Base-by-base conservation (phyloP, 1,140 invertebrate genomes). In the Acromyrmex echinatior region DNA sequence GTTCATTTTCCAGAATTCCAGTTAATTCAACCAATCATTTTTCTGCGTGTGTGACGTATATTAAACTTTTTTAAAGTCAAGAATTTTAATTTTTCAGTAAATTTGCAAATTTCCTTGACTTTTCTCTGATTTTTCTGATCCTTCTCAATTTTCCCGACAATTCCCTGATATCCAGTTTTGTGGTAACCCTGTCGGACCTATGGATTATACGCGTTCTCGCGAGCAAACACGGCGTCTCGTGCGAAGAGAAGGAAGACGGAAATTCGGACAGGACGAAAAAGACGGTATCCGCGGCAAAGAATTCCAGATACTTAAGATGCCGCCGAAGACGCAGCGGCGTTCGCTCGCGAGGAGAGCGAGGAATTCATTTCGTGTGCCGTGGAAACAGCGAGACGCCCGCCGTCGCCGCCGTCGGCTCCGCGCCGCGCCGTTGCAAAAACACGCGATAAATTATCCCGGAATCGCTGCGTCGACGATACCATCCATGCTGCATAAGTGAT, bases 401-500 rank as follows among this genome's bases (percentile, higher is more conserved):
- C 66, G 35, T 14, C 63, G 63, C 10, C 66, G 21, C 39, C 66
- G 39, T 70, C 66, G 66, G 66, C 21, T 70, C 76, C 51, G 9
- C 60, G 45, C 16, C 66, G 76, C 76, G 58, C 39, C 68, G 39
- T 60, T 74, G 80, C 80, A 82, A 82, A 82, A 82, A 82, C 80
- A 82, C 68, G 56, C 80, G 68, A 82, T 82, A 82, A 82, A 82
- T 82, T 82, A 82, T 82, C 80, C 68, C 56, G 39, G 68, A 82
- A 82, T 82, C 80, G 80, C 80, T 82, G 80, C 80, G 68, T 82
- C 80, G 80, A 82, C 80, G 80, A 82, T 82, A 82, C 80, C 68
- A 73, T 81, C 79, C 79, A 45, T 63, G 80, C 80, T 74, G 68
- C 70, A 82, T 82, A 82, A 82, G 80, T 82, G 80, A 82, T 82